A percentile compares a stretch with the other conserved stretches of the same genome.
These are phyloP conservation scores for Motacilla alba DNA, from an alignment of 2,113 vertebrate genomes.

Conservation along the genomic window DNA sequence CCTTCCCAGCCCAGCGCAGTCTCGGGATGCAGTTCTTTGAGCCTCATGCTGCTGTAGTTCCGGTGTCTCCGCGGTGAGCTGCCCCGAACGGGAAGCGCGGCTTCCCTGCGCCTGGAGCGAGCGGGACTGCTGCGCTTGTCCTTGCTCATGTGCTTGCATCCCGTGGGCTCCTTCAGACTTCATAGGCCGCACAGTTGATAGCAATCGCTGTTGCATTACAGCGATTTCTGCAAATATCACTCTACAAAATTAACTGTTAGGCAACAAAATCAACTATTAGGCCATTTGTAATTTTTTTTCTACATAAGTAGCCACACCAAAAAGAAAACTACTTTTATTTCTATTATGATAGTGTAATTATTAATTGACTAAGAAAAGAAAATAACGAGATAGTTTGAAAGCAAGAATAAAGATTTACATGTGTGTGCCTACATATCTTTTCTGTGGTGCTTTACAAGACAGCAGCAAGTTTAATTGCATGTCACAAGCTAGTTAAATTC, in stretches of 20 bases:
- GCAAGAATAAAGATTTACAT: not conserved
- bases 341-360: not conserved
- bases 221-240: not conserved
- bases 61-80: not conserved
- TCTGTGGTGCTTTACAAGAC: not conserved
- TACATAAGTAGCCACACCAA: not conserved
- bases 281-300: too few relatives aligned
- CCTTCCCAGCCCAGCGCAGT: accelerated
- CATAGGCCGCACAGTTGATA: not conserved
- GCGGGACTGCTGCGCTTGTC: accelerated
- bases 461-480: not conserved
- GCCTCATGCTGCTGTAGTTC: accelerated
- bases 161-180: not conserved
- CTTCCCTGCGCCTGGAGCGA: accelerated
- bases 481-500: not conserved
- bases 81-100: accelerated
- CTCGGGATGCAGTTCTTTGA: not conserved
- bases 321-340: not conserved
- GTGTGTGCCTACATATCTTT: not conserved
- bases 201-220: not conserved
- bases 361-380: not conserved
- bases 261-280: not conserved
- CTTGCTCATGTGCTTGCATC: accelerated
- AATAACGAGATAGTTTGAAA: not conserved
- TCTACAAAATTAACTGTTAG: not conserved